Evolutionary conservation across 2,797 vertebrate species (phyloP).

Genomic region (Hippocampus kuda): DNA sequence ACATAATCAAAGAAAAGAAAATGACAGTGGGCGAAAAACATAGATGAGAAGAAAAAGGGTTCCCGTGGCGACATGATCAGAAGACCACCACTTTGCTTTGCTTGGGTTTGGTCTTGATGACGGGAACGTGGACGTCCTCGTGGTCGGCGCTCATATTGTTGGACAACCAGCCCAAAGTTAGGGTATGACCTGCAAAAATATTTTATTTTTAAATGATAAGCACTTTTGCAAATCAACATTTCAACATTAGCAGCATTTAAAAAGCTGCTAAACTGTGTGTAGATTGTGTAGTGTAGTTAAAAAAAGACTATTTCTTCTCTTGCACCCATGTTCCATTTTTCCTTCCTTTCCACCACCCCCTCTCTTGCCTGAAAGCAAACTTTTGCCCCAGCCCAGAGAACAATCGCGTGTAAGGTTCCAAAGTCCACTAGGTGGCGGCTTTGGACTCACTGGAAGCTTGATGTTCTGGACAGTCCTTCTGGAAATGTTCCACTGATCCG

Average conservation of each 20-base stretch:
- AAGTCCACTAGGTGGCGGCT: neutral
- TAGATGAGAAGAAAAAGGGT: neutral
- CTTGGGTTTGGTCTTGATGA: constrained; percentile 64
- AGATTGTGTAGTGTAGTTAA: too few species aligned
- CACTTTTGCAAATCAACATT: too few species aligned
- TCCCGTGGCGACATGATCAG: constrained; percentile 37
- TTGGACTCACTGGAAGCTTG: constrained; percentile 71
- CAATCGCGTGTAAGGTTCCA: neutral
- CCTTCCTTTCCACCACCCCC: too few species aligned
- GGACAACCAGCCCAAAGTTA: constrained; percentile 81
- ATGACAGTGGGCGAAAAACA: neutral
- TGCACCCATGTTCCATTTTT: too few species aligned
- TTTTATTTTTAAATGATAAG: too few species aligned
- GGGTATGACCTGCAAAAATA: constrained; percentile 59
- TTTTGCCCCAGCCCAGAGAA: neutral
- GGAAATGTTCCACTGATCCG: constrained; percentile 91
- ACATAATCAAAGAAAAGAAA: neutral
- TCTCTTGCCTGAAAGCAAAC: neutral
- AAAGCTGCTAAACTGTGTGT: too few species aligned
- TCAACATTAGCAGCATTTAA: too few species aligned
- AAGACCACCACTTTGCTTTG: constrained; percentile 77
- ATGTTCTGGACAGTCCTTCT: constrained; percentile 85
- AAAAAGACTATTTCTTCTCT: too few species aligned
- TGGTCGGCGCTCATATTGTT: constrained; percentile 85
- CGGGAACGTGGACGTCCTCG: constrained; percentile 70